Evolutionary conservation across 2,113 vertebrate species (phyloP), one percentile per base, ranked within the genome.

Genomic region (Microtus montanus): DNA sequence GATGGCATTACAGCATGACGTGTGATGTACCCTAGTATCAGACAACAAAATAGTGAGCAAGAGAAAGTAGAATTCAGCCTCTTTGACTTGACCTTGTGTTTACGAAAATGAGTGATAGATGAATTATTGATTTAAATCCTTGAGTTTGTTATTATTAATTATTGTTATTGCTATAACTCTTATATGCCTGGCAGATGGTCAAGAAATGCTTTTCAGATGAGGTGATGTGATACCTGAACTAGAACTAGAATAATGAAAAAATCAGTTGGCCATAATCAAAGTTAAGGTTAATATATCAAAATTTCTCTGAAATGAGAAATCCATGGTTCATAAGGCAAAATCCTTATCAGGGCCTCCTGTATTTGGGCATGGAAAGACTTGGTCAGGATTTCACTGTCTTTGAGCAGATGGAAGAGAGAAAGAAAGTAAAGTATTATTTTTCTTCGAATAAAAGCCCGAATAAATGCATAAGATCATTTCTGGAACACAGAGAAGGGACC

Each of bases 401-500:
- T n/a, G 9, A 96, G 14, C 54, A 63, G 68, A 41, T 7, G 26
- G 52, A 58, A 74, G 8, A 87, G 33, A 47, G 30, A 94, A 20
- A 70, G 3, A 84, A 94, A 79, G 1, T 44, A 9, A 38, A 90
- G 44, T 19, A 30, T 54, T 7, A n/a, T 38, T 74, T 88, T 58
- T 44, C 78, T 22, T 85, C 33, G 49, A 71, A 86, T 66, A 74
- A 38, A 22, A 68, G 5, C 7, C 11, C 83, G 71, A 49, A 71
- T 84, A 73, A 73, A 61, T n/a, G 7, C 24, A 38, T 35, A 47
- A 26, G 8, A 49, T 94, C 41, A 87, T 93, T 94, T 95, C 82
- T 89, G 20, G 11, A 74, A 30, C 13, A 68, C 35, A 22, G 4
- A 26, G 14, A 20, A 3, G 17, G 2, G 14, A 30, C 11, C 24